Conservation (phyloP, 1,140 invertebrate species). For the Drosophila nigrodunni region DNA sequence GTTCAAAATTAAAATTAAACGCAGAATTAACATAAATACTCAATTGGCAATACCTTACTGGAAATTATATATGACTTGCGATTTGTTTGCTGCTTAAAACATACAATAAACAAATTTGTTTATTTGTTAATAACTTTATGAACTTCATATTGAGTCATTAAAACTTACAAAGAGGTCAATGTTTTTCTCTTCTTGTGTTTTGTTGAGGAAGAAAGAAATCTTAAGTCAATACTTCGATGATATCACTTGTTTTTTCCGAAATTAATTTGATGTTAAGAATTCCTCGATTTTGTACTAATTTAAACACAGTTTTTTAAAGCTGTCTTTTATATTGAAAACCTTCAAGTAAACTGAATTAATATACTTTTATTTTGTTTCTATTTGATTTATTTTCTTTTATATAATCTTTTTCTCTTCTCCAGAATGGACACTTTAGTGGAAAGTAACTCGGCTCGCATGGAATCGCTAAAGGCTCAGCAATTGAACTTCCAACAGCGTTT, state of each 20-base stretch:
- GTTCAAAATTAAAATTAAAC: slow-evolving; percentile 17
- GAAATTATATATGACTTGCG: neutral
- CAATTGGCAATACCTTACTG: slow-evolving; percentile 1
- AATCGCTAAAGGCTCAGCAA: slow-evolving; percentile 72
- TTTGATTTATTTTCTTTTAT: too few relatives aligned
- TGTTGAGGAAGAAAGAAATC: neutral
- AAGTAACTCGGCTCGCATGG: slow-evolving; percentile 64
- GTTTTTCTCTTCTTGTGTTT: neutral
- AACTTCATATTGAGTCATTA: slow-evolving; percentile 9
- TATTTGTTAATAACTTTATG: neutral
- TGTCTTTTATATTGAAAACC: too few relatives aligned
- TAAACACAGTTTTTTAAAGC: too few relatives aligned
- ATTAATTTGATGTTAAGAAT: too few relatives aligned
- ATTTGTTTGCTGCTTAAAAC: neutral
- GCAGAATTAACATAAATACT: slow-evolving; percentile 17
- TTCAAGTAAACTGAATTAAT: too few relatives aligned
- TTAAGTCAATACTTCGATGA: slow-evolving; percentile 3
- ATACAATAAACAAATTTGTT: neutral
- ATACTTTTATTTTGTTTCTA: too few relatives aligned
- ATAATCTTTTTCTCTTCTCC: neutral
- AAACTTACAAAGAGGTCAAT: neutral
- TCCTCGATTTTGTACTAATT: too few relatives aligned
- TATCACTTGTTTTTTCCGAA: neutral
- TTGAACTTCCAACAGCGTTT: slow-evolving; percentile 65
- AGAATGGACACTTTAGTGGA: slow-evolving; percentile 64